Base-by-base conservation (phyloP, 35 echinoderm and acorn worm species). In the Patiria miniata region DNA sequence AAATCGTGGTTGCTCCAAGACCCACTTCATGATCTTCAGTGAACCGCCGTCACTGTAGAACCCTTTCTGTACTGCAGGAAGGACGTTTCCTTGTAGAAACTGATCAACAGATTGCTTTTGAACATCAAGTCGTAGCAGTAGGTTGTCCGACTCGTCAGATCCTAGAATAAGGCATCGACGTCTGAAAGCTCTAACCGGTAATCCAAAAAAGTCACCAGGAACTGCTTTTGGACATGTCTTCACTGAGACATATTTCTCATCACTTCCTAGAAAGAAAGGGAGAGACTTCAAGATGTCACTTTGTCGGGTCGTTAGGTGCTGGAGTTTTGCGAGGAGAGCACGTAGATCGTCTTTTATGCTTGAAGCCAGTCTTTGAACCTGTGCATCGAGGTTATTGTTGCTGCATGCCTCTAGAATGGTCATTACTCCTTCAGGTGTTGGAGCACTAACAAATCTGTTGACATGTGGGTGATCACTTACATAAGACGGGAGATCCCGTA, bases 1-100 rank as follows among this genome's bases (percentile, higher is more conserved):
- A 39, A 58, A 61, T 2, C 36, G 10, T 15, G 29, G 7, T 1
- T 12, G 53, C 59, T 5, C 82, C 1, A 84, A 39, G 0, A 84
- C 82, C 82, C 82, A 84, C 19, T 8, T 5, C 82, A 84, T 84
- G 32, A 84, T 34, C 14, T 8, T 84, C 9, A 59, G 36, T 10
- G 22, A 37, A 57, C 59, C 82, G 5, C 37, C 22, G 14, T 19
- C 53, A 51, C 21, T 39, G 57, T 84, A 84, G 38, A 60, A 58
- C 17, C 32, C 21, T 5, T 34, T 22, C 1, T 36, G 51, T 19
- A 84, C 54, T 29, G 33, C 17, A 37, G 82, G 82, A 8, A 84
- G 38, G 33, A 84, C 36, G 29, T 60, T 53, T 17, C 7, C 36
- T 12, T 8, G 9, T 14, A 84, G n/a, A 60, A 61, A 2, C 8